phyloP scores from a whole-genome alignment of 2,113 vertebrate species.

The Sprattus sprattus region DNA sequence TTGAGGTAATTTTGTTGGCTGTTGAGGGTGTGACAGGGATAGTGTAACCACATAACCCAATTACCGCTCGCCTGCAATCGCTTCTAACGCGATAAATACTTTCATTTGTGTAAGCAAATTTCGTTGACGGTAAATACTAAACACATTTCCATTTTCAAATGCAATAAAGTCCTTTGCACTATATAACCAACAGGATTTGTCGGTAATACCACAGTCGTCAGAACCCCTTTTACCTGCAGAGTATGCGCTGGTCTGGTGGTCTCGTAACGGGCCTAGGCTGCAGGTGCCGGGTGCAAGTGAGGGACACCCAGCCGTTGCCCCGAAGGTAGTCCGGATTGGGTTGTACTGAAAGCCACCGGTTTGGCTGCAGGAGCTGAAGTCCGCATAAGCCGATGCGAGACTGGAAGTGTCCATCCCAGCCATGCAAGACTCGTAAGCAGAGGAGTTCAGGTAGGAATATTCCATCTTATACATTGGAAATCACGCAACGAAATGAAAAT shows the following conservation, averaged over 20 bases:
- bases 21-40: slow-evolving; percentile 99
- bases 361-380: slow-evolving; percentile 99
- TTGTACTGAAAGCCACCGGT: slow-evolving; percentile 99
- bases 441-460: slow-evolving; percentile 99
- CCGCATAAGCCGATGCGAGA: slow-evolving; percentile 98
- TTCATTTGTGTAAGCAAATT: slow-evolving; percentile 99
- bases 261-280: slow-evolving; percentile 96
- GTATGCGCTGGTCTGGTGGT: slow-evolving; percentile 99
- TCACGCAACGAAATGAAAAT: neutral
- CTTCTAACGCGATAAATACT: slow-evolving; percentile 99
- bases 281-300: slow-evolving; percentile 98
- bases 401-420: slow-evolving; percentile 99
- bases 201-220: slow-evolving; percentile 56
- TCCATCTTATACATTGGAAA: slow-evolving; percentile 99
- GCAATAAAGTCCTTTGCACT: slow-evolving; percentile 89
- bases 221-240: slow-evolving; percentile 87
- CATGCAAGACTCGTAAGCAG: slow-evolving; percentile 99
- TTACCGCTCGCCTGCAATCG: slow-evolving; percentile 99
- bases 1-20: slow-evolving; percentile 99
- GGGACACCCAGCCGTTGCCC: slow-evolving; percentile 95
- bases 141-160: slow-evolving; percentile 99
- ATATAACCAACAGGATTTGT: slow-evolving; percentile 78
- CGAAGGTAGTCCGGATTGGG: slow-evolving; percentile 99
- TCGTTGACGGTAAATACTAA: slow-evolving; percentile 99
- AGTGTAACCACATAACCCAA: slow-evolving; percentile 99